Percentiles rank a stretch among this genome's conserved stretches.
phyloP scores from a whole-genome alignment of 2,797 vertebrate genomes.

The Chrosomus eos region DNA sequence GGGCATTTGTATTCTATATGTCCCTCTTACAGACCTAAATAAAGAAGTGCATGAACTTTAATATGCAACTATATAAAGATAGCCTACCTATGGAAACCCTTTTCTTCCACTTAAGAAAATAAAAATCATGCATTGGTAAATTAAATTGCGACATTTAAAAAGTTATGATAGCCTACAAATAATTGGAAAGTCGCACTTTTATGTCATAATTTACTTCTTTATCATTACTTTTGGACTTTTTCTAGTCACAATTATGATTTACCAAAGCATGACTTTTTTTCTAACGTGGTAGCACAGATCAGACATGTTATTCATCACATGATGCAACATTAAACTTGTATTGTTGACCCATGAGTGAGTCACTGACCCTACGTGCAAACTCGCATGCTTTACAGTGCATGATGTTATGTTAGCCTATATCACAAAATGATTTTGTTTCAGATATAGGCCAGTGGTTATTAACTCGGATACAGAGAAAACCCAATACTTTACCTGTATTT shows the following conservation, averaged over 20 bases:
- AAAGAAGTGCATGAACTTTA: too few relatives aligned
- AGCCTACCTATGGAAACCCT: too few relatives aligned
- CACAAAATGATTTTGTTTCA: neutral
- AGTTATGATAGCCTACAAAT: neutral
- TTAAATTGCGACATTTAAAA: neutral
- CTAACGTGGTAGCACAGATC: neutral
- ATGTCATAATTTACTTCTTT: neutral
- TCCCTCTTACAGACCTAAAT: too few relatives aligned
- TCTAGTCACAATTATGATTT: too few relatives aligned
- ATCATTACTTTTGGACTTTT: too few relatives aligned
- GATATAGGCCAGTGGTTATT: neutral
- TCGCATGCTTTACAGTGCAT: neutral
- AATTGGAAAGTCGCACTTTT: too few relatives aligned
- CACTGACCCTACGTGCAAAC: neutral
- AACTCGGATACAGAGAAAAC: too few relatives aligned
- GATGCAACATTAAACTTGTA: neutral
- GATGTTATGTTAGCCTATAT: neutral
- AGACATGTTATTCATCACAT: neutral
- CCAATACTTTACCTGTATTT: neutral
- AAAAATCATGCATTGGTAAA: neutral
- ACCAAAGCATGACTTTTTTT: neutral
- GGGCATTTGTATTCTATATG: too few relatives aligned
- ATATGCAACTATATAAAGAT: too few relatives aligned
- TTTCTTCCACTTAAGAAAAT: neutral
- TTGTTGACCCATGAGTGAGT: neutral